phyloP scores from a whole-genome alignment of 2,888 invertebrate species.

The Adela reaumurella region DNA sequence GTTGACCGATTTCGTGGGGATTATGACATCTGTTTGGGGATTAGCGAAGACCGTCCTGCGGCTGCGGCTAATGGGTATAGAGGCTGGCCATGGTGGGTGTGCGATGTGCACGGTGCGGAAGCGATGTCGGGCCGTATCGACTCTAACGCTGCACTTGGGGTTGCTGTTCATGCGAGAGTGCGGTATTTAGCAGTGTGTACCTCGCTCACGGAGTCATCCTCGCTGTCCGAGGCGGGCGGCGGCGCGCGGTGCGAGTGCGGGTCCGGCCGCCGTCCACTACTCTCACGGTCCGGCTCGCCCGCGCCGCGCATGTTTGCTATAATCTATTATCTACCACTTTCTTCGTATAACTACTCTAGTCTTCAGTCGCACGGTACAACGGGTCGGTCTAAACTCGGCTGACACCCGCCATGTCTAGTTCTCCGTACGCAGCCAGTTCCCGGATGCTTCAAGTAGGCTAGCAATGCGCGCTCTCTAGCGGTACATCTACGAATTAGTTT shows the following conservation, averaged over 20 bases:
- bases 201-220: slow-evolving; percentile 95
- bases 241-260: not conserved
- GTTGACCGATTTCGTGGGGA: not conserved
- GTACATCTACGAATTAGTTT: slow-evolving; percentile 27
- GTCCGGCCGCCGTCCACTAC: not conserved
- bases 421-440: slow-evolving; percentile 66
- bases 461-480: slow-evolving; percentile 51
- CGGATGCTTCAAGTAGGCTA: slow-evolving; percentile 62
- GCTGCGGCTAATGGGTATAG: not conserved
- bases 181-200: slow-evolving; percentile 50
- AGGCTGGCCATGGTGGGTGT: not conserved
- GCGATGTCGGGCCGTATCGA: not conserved
- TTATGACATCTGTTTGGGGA: not conserved
- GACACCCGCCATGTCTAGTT: slow-evolving; percentile 77
- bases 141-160: not conserved
- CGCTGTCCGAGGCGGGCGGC: slow-evolving; percentile 74
- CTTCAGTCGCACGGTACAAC: not conserved
- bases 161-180: not conserved
- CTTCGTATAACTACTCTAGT: not conserved
- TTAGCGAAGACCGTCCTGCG: not conserved
- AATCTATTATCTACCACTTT: not conserved
- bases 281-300: not conserved
- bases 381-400: slow-evolving; percentile 37
- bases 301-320: not conserved
- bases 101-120: not conserved